phyloP scores from a whole-genome alignment of 2,797 vertebrate genomes.

The Erethizon dorsatum region DNA sequence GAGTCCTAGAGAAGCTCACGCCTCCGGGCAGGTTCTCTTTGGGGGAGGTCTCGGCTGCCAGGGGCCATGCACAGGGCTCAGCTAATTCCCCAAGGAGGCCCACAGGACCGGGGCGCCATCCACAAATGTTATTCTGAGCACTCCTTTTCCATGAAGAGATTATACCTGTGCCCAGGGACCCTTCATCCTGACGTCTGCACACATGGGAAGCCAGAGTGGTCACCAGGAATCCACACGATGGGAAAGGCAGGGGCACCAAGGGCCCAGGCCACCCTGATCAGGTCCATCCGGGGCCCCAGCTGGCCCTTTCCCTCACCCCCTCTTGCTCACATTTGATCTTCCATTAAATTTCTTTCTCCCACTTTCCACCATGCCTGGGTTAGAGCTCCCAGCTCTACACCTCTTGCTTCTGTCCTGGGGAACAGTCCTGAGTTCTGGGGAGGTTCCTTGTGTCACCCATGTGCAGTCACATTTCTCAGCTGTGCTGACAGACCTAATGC shows the following conservation, averaged over 20 bases:
- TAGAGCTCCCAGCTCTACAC: not conserved
- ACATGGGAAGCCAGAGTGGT: not conserved
- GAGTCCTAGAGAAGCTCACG: not conserved
- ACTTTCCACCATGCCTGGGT: not conserved
- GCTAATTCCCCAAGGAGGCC: not conserved
- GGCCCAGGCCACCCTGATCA: not conserved
- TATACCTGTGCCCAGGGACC: not conserved
- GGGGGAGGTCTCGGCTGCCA: not conserved
- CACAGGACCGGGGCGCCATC: not conserved
- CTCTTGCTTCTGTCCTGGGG: not conserved
- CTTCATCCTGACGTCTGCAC: not conserved
- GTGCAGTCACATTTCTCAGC: not conserved
- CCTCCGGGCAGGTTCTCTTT: not conserved
- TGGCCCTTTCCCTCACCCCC: not conserved
- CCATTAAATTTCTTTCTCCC: not conserved
- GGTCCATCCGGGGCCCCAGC: not conserved
- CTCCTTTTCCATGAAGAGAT: not conserved
- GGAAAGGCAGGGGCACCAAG: fast-evolving
- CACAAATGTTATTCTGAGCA: not conserved
- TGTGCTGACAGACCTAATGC: not conserved
- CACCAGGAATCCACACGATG: not conserved
- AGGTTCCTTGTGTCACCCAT: not conserved
- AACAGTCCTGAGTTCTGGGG: not conserved
- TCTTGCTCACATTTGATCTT: not conserved
- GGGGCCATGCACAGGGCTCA: not conserved